Base-by-base conservation (phyloP, 1,140 invertebrate genomes). In the Meloidogyne floridensis region DNA sequence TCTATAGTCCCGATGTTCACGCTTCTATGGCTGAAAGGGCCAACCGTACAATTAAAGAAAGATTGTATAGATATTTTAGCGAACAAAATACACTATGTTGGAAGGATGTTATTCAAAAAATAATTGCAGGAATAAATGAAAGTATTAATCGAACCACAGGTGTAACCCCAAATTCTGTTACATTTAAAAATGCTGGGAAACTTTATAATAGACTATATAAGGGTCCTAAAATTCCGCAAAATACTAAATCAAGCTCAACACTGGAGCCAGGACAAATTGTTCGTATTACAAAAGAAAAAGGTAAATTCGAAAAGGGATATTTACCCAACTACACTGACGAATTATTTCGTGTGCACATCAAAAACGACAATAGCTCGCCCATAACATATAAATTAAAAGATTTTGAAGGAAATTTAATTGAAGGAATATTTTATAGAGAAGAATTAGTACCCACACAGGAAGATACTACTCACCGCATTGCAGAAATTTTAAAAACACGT, bases 111-210 rank as follows among this genome's bases (percentile, higher is more conserved):
- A 43, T 85, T 3, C 84, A 74, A 56, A 20, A 83, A 8, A 84
- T 85, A 70, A 74, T 83, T 42, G 15, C 43, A 15, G 82, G n/a
- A 0, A n/a, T 86, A 86, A 7, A 85, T 86, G 85, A 4, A 87
- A 85, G 43, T 13, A 82, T 43, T 72, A 77, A 15, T 7, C 59
- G 3, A 59, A 74, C 72, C n/a, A 82, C 2, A 81, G 13, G 3
- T 86, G 56, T 11, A 51, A 65, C 20, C 3, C 84, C 84, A 2
- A 54, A 65, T 13, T 56, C 54, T 51, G 77, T 85, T 0, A 83
- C 83, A 4, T 83, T 70, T 47, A 42, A 82, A 18, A 83, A 83
- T 84, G 82, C 82, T 4, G 32, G 15, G 13, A 3, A 20, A 10
- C 47, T 83, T n/a, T 15, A 56, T 32, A 56, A 75, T 11, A 65